A percentile compares a stretch with the other conserved stretches of the same genome.
phyloP scores from a whole-genome alignment of 2,113 vertebrate species.

The Aegithalos caudatus region DNA sequence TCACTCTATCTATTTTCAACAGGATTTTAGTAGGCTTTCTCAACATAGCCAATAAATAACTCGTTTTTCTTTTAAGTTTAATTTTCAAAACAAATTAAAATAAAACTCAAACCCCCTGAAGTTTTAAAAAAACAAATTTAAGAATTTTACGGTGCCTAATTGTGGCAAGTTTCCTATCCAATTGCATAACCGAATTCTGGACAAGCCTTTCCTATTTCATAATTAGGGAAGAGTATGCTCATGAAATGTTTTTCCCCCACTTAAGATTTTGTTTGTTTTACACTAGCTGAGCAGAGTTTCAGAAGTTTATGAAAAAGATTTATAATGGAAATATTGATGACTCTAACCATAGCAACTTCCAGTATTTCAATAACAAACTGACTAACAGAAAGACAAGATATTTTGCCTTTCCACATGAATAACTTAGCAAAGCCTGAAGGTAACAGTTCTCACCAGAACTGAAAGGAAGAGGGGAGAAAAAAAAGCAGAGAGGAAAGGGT shows the following conservation, averaged over 20 bases:
- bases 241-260: conserved; percentile 5
- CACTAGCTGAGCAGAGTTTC: conserved; percentile 34
- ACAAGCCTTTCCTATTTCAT: conserved; percentile 29
- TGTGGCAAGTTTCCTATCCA: neutral
- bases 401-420: neutral
- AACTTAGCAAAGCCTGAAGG: neutral
- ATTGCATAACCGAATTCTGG: conserved; percentile 16
- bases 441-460: neutral
- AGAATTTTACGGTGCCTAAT: neutral
- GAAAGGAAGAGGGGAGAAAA: accelerated
- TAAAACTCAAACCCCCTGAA: neutral
- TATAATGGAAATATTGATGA: conserved; percentile 48
- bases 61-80: neutral
- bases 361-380: conserved; percentile 22
- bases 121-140: neutral
- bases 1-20: neutral
- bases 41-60: neutral
- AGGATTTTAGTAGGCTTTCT: neutral
- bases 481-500: accelerated
- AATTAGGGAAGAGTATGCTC: conserved; percentile 14
- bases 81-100: neutral
- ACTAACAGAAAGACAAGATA: neutral
- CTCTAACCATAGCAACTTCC: conserved; percentile 33
- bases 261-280: conserved; percentile 56
- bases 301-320: conserved; percentile 42